Evolutionary conservation across 2,113 vertebrate genomes (phyloP), one percentile per base, ranked within the genome.

Genomic region (Halichoerus grypus): DNA sequence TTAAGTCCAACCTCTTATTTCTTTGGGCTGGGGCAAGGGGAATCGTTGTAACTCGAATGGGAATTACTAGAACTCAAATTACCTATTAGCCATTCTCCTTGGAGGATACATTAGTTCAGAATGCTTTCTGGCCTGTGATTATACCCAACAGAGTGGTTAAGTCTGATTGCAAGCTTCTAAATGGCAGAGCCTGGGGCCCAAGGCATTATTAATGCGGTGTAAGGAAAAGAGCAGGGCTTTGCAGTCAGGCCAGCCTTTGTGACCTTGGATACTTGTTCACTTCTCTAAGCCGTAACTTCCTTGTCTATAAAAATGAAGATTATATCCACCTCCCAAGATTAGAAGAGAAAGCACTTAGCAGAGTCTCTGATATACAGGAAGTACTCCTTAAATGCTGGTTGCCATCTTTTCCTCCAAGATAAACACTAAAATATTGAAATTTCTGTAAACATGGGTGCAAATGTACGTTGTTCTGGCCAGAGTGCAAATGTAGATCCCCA

Each of bases 111-210:
- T 98, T 97, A 93, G 88, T 91, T 95, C 88, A 96, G 14, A 96
- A 95, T 97, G 96, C 67, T 84, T 88, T 85, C 92, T 96, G 65
- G 39, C 24, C 83, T 97, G 88, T 97, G 95, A 98, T 98, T 96
- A 91, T 94, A 93, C 81, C 93, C 90, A 96, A 59, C 88, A 94
- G 71, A 76, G 65, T 82, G 94, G 77, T 96, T 98, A 93, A 96
- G 90, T 88, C 94, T 97, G 94, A 97, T 85, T 96, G 94, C 71
- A 97, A 95, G 84, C 39, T 93, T 98, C 91, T 86, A 85, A 84
- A 94, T 81, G 94, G 76, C 51, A 59, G 86, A 74, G 84, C 59
- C 21, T 21, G 71, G 76, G 76, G 42, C 59, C 69, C 63, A 72
- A 31, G 76, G 49, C 85, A 26, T 97, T 88, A 79, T 69, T 95